Percentiles rank a stretch among this genome's conserved stretches.
Conservation (phyloP, 2,888 invertebrate genomes). For the Orthosia gothica region DNA sequence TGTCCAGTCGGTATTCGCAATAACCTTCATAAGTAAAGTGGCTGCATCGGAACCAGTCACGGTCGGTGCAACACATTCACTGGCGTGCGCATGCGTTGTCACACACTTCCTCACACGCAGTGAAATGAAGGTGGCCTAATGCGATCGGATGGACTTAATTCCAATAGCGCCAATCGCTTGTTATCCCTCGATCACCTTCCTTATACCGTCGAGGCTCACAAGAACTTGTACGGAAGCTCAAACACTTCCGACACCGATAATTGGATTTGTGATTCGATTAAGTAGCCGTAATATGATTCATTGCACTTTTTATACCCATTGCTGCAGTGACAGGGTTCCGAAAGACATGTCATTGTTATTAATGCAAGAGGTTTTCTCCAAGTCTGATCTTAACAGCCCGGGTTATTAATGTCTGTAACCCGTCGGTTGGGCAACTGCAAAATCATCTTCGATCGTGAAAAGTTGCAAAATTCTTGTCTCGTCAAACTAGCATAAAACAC, state of each 20-base stretch:
- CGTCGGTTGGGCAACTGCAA: constrained; percentile 41
- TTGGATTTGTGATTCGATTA: constrained; percentile 75
- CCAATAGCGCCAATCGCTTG: constrained; percentile 56
- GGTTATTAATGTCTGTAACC: constrained; percentile 29
- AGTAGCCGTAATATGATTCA: constrained; percentile 77
- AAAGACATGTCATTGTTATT: constrained; percentile 34
- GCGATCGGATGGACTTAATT: constrained; percentile 57
- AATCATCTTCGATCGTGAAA: constrained; percentile 58
- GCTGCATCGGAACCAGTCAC: constrained; percentile 58
- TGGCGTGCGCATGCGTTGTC: constrained; percentile 41
- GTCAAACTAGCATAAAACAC: constrained; percentile 46
- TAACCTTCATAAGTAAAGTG: constrained; percentile 63
- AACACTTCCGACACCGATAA: constrained; percentile 81
- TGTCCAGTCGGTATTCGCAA: constrained; percentile 43
- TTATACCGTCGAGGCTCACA: constrained; percentile 72
- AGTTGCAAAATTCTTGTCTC: constrained; percentile 54
- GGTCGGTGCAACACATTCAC: constrained; percentile 55
- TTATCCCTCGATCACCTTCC: constrained; percentile 76
- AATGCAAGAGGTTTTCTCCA: constrained; percentile 16
- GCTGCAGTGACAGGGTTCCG: constrained; percentile 13
- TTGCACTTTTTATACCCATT: constrained; percentile 65
- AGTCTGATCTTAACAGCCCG: constrained; percentile 20
- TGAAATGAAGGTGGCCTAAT: constrained; percentile 63
- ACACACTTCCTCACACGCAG: constrained; percentile 64
- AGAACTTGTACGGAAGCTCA: constrained; percentile 82